Base-by-base conservation (phyloP, 1,140 invertebrate species). In the Frieseomelitta varia region DNA sequence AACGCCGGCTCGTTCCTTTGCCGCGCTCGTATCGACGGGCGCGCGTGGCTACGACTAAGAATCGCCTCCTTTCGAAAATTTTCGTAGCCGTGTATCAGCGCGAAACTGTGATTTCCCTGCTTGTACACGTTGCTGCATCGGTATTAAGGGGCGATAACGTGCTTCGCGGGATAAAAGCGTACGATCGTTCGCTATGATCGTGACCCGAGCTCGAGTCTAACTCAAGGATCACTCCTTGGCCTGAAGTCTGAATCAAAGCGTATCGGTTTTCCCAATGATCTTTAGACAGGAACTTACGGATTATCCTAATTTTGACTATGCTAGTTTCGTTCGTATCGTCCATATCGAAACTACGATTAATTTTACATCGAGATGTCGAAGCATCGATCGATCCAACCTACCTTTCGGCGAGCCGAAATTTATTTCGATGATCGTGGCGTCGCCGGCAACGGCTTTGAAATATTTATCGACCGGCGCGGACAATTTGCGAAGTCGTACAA, bases 31-130 rank as follows among this genome's bases (percentile, higher is more conserved):
- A 74, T 74, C 27, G 34, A 27, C 27, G 19, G 21, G 12, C 72
- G 27, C 53, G 24, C 72, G 53, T 74, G 72, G 72, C 21, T 27
- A 24, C 12, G 51, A 74, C 10, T 21, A 53, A 56, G 51, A 73
- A 73, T 73, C n/a, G 47, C 47, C 71, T 73, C n/a, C n/a, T 73
- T 73, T 73, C 17, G 27, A 15, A 74, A 30, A 56, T 74, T 74
- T 56, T 27, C 47, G 10, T 55, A 3, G 17, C 21, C 47, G 47
- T 53, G n/a, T 73, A 30, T 55, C 51, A 19, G 39, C 14, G 39
- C 14, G 21, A n/a, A 71, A n/a, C 24, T 34, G 11, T n/a, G 39
- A 47, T 47, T 71, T 69, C 21, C 24, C 21, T 71, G 11, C 47
- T 71, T 24, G 11, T 51, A 47, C 39, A 47, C 21, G 21, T n/a